Percentiles rank a stretch among this genome's conserved stretches.
phyloP scores from a whole-genome alignment of 2,888 invertebrate genomes.

The Apamea anceps region DNA sequence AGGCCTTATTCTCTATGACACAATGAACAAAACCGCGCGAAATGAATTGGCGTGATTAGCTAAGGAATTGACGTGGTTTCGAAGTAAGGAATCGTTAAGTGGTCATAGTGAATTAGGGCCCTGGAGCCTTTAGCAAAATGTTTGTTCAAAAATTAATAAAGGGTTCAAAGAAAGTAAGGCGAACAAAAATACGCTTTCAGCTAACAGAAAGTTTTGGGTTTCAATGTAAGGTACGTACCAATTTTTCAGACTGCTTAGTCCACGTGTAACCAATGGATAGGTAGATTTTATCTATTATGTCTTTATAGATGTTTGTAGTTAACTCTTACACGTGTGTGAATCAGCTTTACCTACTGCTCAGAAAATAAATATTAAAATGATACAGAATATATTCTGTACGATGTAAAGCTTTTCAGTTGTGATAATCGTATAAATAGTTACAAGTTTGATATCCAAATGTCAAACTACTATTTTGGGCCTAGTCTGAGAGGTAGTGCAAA shows the following conservation, averaged over 20 bases:
- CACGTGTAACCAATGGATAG: background rate
- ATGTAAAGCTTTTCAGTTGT: background rate
- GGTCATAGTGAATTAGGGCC: too few species aligned
- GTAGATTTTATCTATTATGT: background rate
- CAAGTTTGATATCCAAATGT: background rate
- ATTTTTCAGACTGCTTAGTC: background rate
- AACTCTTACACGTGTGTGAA: background rate
- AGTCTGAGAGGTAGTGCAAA: background rate
- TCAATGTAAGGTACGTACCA: background rate
- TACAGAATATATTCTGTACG: background rate
- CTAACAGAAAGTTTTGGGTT: background rate
- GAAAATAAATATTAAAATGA: background rate
- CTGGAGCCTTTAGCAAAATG: background rate
- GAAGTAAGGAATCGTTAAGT: too few species aligned
- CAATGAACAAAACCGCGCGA: too few species aligned
- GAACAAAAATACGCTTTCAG: background rate
- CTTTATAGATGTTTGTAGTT: background rate
- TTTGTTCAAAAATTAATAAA: background rate
- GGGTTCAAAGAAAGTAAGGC: constrained; percentile 1
- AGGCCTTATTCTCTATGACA: too few species aligned
- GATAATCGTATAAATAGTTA: background rate
- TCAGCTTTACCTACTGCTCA: background rate
- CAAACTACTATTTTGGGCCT: background rate
- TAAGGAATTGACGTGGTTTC: too few species aligned
- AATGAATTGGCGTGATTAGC: too few species aligned